A percentile compares a stretch with the other conserved stretches of the same genome.
Conservation (phyloP, 2,888 invertebrate genomes). For the Sussaba pulchella region DNA sequence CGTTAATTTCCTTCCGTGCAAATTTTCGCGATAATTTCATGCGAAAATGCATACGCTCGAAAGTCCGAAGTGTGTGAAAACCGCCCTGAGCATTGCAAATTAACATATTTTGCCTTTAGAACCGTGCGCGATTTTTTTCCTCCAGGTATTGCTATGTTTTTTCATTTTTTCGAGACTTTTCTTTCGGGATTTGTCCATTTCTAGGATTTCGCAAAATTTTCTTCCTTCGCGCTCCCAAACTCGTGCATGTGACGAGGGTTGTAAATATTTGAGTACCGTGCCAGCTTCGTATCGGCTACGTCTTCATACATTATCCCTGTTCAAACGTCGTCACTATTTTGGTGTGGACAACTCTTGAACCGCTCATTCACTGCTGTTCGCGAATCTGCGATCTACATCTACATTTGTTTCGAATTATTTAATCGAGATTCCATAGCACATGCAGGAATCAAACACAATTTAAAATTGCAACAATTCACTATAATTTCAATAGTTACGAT, state of each 20-base stretch:
- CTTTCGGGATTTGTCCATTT: constrained; percentile 37
- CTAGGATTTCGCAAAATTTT: constrained; percentile 29
- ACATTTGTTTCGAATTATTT: not conserved
- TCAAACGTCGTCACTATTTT: constrained; percentile 31
- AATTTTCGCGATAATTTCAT: constrained; percentile 15
- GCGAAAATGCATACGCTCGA: not conserved
- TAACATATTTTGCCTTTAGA: constrained; percentile 2
- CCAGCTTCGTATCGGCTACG: not conserved
- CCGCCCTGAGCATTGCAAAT: not conserved
- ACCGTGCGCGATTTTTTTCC: constrained; percentile 1
- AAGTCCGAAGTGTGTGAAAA: not conserved
- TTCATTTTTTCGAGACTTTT: constrained; percentile 20
- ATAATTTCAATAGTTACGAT: too few species aligned
- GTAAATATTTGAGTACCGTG: constrained; percentile 45
- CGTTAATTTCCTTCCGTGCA: not conserved
- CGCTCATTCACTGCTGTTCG: not conserved
- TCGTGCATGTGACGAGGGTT: not conserved
- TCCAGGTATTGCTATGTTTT: constrained; percentile 15
- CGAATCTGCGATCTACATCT: not conserved
- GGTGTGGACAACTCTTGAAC: not conserved
- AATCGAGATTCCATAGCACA: not conserved
- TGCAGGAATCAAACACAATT: too few species aligned
- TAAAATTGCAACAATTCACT: too few species aligned
- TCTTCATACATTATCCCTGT: constrained; percentile 12
- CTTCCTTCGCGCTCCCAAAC: constrained; percentile 26